These are phyloP conservation scores for Rhincodon typus DNA, from an alignment of 2,797 vertebrate species.

Conservation along the genomic window DNA sequence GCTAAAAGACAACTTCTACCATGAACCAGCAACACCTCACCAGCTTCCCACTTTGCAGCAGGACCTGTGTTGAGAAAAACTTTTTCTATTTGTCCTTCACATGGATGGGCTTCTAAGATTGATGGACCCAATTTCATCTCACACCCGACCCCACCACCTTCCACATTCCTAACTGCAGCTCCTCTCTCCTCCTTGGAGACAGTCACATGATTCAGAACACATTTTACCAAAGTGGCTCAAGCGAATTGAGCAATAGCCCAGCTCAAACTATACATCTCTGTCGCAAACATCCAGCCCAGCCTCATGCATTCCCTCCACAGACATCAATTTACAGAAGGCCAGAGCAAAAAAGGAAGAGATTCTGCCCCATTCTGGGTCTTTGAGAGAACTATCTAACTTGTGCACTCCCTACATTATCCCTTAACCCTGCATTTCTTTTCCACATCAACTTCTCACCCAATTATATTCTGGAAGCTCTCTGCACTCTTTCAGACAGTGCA, in stretches of 20 bases:
- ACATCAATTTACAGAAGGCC: background rate
- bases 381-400: background rate
- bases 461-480: background rate
- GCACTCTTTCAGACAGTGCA: background rate
- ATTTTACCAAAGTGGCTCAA: background rate
- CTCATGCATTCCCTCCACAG: background rate
- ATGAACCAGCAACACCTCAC: background rate
- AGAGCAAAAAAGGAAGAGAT: background rate
- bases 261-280: background rate
- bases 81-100: background rate
- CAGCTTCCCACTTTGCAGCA: background rate
- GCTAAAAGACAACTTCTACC: background rate
- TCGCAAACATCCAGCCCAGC: no score
- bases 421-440: background rate
- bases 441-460: background rate
- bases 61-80: background rate
- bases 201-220: background rate
- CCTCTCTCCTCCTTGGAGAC: background rate
- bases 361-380: background rate
- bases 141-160: background rate
- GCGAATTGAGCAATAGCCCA: background rate
- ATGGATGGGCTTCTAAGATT: background rate
- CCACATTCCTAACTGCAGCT: no score
- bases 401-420: background rate
- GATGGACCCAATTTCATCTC: background rate